A percentile compares a stretch with the other conserved stretches of the same genome.
Conservation (phyloP, 2,113 vertebrate genomes). For the Canis aureus region DNA sequence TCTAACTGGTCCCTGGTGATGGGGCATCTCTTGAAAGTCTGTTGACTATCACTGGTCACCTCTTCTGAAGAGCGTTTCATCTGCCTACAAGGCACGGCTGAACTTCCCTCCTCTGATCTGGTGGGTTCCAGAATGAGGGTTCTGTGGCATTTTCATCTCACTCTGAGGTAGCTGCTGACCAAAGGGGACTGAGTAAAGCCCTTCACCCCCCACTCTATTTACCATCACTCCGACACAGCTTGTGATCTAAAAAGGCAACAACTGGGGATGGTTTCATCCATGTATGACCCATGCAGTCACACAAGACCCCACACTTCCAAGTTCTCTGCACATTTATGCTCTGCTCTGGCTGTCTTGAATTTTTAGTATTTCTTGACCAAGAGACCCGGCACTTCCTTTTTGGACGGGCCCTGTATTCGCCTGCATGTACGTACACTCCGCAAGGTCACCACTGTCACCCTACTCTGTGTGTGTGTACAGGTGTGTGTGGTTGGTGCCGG, state of each 20-base stretch:
- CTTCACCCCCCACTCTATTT: accelerated
- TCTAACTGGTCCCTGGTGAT: not conserved
- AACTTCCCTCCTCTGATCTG: accelerated
- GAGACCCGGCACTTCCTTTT: not conserved
- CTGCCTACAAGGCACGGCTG: accelerated
- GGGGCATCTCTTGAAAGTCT: not conserved
- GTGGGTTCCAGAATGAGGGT: not conserved
- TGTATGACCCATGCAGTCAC: accelerated
- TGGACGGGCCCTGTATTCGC: not conserved
- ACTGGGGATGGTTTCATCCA: accelerated
- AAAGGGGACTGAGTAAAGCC: not conserved
- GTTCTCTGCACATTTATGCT: accelerated
- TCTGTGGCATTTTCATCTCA: accelerated
- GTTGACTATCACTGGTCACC: accelerated
- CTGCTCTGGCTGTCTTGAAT: no score
- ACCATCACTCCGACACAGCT: not conserved
- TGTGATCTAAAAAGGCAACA: not conserved
- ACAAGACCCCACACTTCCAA: accelerated
- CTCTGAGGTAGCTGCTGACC: not conserved
- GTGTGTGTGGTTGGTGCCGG: not conserved
- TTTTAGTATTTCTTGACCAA: not conserved
- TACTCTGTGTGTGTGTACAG: accelerated
- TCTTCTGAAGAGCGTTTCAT: accelerated
- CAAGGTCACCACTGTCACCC: not conserved
- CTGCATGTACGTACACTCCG: accelerated